Conservation (phyloP, 2,888 invertebrate genomes). For the Melanostoma scalare region DNA sequence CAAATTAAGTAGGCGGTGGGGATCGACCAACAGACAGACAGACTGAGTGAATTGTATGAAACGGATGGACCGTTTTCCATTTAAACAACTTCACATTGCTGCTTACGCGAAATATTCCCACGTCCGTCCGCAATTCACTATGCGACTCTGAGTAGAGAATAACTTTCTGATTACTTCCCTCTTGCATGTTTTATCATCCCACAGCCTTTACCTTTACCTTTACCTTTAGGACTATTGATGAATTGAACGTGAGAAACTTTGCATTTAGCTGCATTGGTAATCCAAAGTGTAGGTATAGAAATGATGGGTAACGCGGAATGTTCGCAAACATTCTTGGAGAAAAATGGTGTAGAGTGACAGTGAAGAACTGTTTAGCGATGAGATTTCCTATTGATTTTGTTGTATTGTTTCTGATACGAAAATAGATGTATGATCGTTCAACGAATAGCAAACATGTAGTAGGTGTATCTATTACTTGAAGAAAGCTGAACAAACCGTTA, state of each 20-base stretch:
- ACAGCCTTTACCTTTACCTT: conserved; percentile 9
- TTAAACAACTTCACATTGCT: neutral
- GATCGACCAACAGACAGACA: neutral
- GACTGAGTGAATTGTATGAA: conserved; percentile 19
- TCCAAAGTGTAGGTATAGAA: conserved; percentile 2
- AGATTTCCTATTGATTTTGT: conserved; percentile 19
- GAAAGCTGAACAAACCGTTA: neutral
- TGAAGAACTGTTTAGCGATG: conserved; percentile 6
- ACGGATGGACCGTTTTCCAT: conserved; percentile 22
- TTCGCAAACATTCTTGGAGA: conserved; percentile 11
- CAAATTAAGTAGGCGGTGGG: conserved; percentile 59
- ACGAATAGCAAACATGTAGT: neutral
- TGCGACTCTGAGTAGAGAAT: conserved; percentile 14
- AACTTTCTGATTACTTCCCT: conserved; percentile 63
- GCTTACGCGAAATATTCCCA: conserved; percentile 46
- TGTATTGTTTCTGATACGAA: conserved; percentile 14
- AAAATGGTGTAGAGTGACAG: conserved; percentile 23
- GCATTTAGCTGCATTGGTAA: conserved; percentile 43
- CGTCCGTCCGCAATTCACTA: conserved; percentile 43
- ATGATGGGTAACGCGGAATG: conserved; percentile 31
- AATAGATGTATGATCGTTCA: neutral
- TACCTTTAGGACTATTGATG: conserved; percentile 45
- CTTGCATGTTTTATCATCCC: conserved; percentile 59
- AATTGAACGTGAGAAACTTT: conserved; percentile 65
- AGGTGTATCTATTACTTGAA: conserved; percentile 10